Percentiles rank a stretch among this genome's conserved stretches.
These are phyloP conservation scores for Caenorhabditis plicata DNA, from an alignment of 2,888 invertebrate species.

Conservation along the genomic window DNA sequence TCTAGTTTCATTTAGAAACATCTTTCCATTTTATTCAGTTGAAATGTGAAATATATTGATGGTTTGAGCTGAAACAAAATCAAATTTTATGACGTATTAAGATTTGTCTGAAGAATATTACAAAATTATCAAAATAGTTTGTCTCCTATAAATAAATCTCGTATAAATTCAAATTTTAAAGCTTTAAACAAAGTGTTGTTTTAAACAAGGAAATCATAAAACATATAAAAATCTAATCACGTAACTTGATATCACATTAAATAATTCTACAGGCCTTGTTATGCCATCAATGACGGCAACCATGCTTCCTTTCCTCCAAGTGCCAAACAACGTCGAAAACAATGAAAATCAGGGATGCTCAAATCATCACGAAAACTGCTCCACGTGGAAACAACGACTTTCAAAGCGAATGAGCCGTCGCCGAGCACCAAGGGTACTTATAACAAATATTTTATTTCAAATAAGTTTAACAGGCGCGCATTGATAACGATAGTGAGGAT, in stretches of 20 bases:
- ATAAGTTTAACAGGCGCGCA: conserved; percentile 6
- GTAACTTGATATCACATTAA: too few species aligned
- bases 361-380: conserved; percentile 50
- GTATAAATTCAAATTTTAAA: too few species aligned
- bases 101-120: too few species aligned
- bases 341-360: conserved; percentile 5
- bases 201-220: background rate
- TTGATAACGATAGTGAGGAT: conserved; percentile 30
- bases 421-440: conserved; percentile 21
- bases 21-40: too few species aligned
- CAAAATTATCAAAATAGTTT: too few species aligned
- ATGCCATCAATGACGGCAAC: conserved; percentile 64
- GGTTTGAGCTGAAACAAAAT: too few species aligned
- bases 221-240: too few species aligned
- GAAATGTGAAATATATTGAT: background rate
- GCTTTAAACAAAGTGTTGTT: background rate
- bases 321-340: conserved; percentile 28
- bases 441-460: background rate
- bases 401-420: conserved; percentile 34
- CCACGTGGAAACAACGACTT: conserved; percentile 41
- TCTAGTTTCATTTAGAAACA: too few species aligned
- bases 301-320: conserved; percentile 59
- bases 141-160: too few species aligned
- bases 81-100: too few species aligned
- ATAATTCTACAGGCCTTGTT: conserved; percentile 44